Evolutionary conservation across 2,113 vertebrate genomes (phyloP).

Genomic region (Cichladusa arquata): DNA sequence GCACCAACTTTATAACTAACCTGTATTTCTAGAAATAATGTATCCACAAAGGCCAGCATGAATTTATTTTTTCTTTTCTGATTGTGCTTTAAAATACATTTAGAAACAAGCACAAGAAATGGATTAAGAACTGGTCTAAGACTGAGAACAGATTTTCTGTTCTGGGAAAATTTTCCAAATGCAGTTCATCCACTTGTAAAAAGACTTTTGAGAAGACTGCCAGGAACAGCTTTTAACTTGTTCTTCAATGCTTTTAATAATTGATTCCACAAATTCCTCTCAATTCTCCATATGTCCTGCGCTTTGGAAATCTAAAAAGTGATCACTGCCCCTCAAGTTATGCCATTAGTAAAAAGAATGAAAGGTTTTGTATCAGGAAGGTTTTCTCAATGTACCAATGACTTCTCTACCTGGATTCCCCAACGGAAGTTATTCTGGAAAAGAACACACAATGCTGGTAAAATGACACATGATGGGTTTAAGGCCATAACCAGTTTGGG

Average conservation of each 20-base stretch:
- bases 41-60: background rate
- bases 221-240: slow-evolving; percentile 22
- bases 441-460: background rate
- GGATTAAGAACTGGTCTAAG: background rate
- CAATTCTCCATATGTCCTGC: background rate
- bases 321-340: background rate
- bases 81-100: background rate
- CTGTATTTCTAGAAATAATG: background rate
- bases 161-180: slow-evolving; percentile 16
- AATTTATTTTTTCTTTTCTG: background rate
- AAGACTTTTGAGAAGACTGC: background rate
- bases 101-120: background rate
- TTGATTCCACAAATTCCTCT: background rate
- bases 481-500: fast-evolving
- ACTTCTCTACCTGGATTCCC: background rate
- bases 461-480: background rate
- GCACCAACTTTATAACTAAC: background rate
- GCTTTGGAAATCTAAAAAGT: background rate
- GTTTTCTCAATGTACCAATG: fast-evolving
- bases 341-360: background rate
- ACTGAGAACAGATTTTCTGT: slow-evolving; percentile 20
- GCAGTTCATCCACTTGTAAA: background rate
- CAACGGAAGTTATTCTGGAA: background rate
- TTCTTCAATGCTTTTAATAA: background rate
- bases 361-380: background rate